Evolutionary conservation across 1,140 invertebrate species (phyloP).

Genomic region (Pissodes strobi): DNA sequence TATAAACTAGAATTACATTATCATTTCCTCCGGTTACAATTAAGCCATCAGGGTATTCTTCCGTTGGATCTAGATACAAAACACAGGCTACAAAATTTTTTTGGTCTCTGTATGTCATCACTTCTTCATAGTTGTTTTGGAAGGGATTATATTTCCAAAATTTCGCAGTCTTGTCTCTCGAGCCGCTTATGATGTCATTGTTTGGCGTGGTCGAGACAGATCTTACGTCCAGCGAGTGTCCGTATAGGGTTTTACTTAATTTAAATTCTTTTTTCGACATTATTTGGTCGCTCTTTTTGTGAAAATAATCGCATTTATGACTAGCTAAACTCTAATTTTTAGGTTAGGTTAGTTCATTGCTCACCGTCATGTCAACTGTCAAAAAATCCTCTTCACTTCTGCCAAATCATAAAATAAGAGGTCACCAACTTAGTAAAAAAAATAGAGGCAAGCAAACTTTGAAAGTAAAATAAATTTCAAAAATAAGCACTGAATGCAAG

Average conservation of each 20-base stretch:
- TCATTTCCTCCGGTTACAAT: slow-evolving; percentile 91
- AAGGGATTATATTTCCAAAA: slow-evolving; percentile 79
- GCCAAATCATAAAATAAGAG: too few species aligned
- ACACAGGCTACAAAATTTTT: slow-evolving; percentile 84
- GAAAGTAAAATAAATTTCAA: too few species aligned
- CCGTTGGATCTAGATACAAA: slow-evolving; percentile 71
- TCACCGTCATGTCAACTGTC: too few species aligned
- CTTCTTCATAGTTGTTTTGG: slow-evolving; percentile 23
- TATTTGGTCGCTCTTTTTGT: slow-evolving; percentile 21
- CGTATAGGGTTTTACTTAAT: slow-evolving; percentile 73
- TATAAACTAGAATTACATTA: slow-evolving; percentile 78
- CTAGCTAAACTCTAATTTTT: too few species aligned
- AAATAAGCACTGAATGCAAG: too few species aligned
- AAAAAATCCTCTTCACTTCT: too few species aligned
- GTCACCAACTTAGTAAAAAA: too few species aligned
- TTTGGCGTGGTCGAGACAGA: slow-evolving; percentile 69
- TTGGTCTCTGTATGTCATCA: slow-evolving; percentile 73
- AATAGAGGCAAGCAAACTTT: too few species aligned
- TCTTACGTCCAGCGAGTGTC: slow-evolving; percentile 85
- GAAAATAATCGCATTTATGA: neutral
- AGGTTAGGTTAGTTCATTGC: too few species aligned
- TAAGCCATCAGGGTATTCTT: slow-evolving; percentile 72
- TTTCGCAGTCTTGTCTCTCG: slow-evolving; percentile 83
- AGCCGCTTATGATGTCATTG: slow-evolving; percentile 79
- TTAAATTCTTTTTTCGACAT: slow-evolving; percentile 60